Evolutionary conservation across 2,113 vertebrate species (phyloP).

Genomic region (Cephalophus harveyi): DNA sequence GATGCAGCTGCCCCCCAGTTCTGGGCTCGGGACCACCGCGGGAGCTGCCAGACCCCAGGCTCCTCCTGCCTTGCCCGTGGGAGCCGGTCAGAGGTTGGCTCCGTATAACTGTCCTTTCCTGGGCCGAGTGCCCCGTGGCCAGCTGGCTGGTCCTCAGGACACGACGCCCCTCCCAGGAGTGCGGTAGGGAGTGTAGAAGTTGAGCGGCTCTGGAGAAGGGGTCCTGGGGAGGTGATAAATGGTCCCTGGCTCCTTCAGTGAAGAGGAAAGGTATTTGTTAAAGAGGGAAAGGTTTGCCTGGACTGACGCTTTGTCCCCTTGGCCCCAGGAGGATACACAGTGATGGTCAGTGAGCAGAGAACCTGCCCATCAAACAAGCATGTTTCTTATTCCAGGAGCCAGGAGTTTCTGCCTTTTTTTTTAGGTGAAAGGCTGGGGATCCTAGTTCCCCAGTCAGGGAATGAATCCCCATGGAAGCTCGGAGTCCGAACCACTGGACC

Average conservation of each 20-base stretch:
- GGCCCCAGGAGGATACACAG: neutral
- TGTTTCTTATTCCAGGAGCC: neutral
- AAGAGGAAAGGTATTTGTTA: neutral
- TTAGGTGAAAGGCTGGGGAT: neutral
- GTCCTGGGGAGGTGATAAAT: neutral
- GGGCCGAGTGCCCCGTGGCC: fast-evolving
- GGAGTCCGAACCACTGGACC: neutral
- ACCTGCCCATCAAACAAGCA: fast-evolving
- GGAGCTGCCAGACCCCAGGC: neutral
- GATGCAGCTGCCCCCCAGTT: neutral
- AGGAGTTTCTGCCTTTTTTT: neutral
- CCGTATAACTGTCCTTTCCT: neutral
- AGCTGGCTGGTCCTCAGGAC: neutral
- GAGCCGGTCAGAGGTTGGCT: fast-evolving
- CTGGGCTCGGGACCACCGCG: fast-evolving
- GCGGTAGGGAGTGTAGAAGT: neutral
- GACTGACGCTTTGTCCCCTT: neutral
- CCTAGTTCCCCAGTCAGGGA: neutral
- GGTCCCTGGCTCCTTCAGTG: neutral
- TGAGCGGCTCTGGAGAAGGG: neutral
- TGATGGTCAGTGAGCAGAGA: neutral
- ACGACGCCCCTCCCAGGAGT: neutral
- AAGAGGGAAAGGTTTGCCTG: neutral
- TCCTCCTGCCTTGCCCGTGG: neutral
- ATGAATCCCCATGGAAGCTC: neutral